Evolutionary conservation across 2,113 vertebrate genomes (phyloP).

Genomic region (Platichthys stellatus): DNA sequence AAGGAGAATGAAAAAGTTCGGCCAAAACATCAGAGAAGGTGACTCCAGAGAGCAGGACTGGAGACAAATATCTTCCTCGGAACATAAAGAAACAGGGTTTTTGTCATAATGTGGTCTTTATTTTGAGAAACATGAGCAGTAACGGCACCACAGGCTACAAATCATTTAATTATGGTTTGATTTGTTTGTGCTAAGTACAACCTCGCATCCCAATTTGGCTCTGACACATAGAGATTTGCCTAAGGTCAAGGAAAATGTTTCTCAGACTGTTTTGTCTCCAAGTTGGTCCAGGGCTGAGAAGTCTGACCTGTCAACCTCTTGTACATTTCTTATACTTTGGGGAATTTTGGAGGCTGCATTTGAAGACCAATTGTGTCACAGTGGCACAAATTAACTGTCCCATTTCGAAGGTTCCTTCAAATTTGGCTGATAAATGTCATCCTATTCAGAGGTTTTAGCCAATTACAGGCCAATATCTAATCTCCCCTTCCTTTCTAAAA

Average conservation of each 20-base stretch:
- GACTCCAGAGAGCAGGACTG: background rate
- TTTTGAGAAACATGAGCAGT: slow-evolving; percentile 27
- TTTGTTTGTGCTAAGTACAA: slow-evolving; percentile 5
- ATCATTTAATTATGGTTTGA: slow-evolving; percentile 27
- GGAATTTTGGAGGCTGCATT: background rate
- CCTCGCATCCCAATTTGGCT: background rate
- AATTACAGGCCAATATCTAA: too few species aligned
- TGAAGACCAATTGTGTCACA: too few species aligned
- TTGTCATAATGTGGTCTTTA: slow-evolving; percentile 18
- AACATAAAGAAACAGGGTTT: background rate
- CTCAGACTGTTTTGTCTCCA: slow-evolving; percentile 3
- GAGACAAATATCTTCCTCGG: slow-evolving; percentile 22
- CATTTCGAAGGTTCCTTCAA: too few species aligned
- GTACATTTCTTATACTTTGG: background rate
- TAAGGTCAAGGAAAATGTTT: slow-evolving; percentile 5
- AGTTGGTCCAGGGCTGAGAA: background rate
- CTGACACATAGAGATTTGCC: background rate
- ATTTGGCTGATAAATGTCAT: too few species aligned
- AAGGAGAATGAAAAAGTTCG: background rate
- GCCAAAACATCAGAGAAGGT: background rate
- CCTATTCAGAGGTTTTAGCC: too few species aligned
- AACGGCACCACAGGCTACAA: background rate
- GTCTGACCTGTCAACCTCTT: background rate
- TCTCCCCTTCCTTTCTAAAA: too few species aligned
- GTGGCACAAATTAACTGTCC: too few species aligned